Conservation (phyloP, 2,888 invertebrate species). For the Melangyna quadrimaculata region DNA sequence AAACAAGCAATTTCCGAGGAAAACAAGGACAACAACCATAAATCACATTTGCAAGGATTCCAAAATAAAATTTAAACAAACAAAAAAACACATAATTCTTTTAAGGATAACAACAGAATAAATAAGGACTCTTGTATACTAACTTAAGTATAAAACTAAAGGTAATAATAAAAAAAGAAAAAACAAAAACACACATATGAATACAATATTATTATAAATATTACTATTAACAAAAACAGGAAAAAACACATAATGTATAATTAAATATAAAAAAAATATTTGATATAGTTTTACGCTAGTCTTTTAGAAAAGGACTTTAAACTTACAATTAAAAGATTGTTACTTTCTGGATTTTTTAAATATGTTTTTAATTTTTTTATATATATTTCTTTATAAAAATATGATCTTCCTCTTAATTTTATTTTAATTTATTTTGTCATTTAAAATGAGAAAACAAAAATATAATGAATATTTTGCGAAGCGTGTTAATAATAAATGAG, state of each 20-base stretch:
- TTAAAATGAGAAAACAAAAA: conserved; percentile 17
- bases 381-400: conserved; percentile 24
- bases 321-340: conserved; percentile 75
- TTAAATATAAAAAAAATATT: conserved; percentile 65
- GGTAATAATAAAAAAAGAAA: conserved; percentile 38
- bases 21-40: conserved; percentile 59
- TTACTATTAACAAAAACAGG: conserved; percentile 58
- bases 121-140: conserved; percentile 69
- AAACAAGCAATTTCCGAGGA: conserved; percentile 41
- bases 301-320: conserved; percentile 81
- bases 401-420: conserved; percentile 45
- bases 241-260: conserved; percentile 31
- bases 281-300: conserved; percentile 75
- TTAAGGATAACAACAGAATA: conserved; percentile 64
- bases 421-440: conserved; percentile 29
- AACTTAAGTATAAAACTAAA: conserved; percentile 67
- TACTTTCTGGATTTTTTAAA: conserved; percentile 69
- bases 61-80: conserved; percentile 56
- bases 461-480: conserved; percentile 53
- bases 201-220: conserved; percentile 66
- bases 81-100: conserved; percentile 35
- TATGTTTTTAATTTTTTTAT: conserved; percentile 38
- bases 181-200: conserved; percentile 59
- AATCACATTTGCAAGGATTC: conserved; percentile 70
- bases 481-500: conserved; percentile 54